Base-by-base conservation (phyloP, 2,888 invertebrate genomes). In the Idaea biselata region DNA sequence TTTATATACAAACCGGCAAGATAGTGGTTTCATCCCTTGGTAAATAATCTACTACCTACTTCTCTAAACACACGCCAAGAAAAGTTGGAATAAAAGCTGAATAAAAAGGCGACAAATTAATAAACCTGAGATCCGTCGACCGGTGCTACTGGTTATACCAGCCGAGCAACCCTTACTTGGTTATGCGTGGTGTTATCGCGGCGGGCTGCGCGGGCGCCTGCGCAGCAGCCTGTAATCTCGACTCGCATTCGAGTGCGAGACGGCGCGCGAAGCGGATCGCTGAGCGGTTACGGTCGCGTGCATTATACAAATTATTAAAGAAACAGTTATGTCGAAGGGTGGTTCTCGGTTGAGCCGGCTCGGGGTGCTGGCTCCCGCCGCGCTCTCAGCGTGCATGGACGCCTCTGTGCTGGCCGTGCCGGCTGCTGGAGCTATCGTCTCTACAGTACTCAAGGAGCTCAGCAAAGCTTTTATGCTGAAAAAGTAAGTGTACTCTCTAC, bases 401-500 rank as follows among this genome's bases (percentile, higher is more conserved):
- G 92, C 92, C 0, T 92, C 92, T 44, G 89, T 91, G 65, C 76
- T 91, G 65, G 91, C 90, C 0, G 92, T 91, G 68, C 92, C 92
- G 1, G 90, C 91, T 0, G 92, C 92, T 7, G 90, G 91, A 0
- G 92, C 91, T 32, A 89, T 91, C 64, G 88, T 92, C 57, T 89
- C 91, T 63, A 91, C 91, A 1, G 90, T 92, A 53, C 86, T 92
- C 32, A 89, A 89, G 73, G 91, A 92, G 66, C 86, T 92, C 60
- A 91, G 90, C 82, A 91, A 91, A 68, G 91, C 91, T 54, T 92
- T 92, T 71, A 91, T 92, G 91, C 81, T 92, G 18, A 92, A 92
- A 71, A 92, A 86, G 91, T 92, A 73, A 88, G 88, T 83, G 3
- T n/a, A n/a, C n/a, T 1, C 3, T 3, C 44, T 44, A 14, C 11